These are phyloP conservation scores for Drosophila kanekoi DNA, from an alignment of 2,888 invertebrate species.

Conservation along the genomic window DNA sequence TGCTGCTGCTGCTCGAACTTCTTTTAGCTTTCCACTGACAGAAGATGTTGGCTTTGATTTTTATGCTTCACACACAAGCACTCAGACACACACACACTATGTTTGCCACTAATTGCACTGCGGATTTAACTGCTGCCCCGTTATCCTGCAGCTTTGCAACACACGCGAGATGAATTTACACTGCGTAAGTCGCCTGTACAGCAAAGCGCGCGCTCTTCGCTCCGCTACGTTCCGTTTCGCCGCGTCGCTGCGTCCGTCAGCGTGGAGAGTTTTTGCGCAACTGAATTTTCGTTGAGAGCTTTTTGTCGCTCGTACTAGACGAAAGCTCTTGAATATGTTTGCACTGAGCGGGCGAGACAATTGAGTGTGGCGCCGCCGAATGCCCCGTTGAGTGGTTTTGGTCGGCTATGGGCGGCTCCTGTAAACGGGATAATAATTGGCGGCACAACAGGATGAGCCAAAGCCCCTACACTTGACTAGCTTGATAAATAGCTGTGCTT, in stretches of 20 bases:
- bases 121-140: slow-evolving; percentile 13
- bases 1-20: slow-evolving; percentile 9
- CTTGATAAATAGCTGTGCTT: slow-evolving; percentile 12
- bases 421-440: slow-evolving; percentile 38
- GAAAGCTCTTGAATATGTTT: slow-evolving; percentile 49
- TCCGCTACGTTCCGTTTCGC: slow-evolving; percentile 26
- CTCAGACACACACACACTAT: slow-evolving; percentile 11
- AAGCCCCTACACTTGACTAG: slow-evolving; percentile 31
- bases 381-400: slow-evolving; percentile 34
- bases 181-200: slow-evolving; percentile 36
- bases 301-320: slow-evolving; percentile 39
- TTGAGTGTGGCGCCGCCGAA: slow-evolving; percentile 37
- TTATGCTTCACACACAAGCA: slow-evolving; percentile 9
- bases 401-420: slow-evolving; percentile 15
- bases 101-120: slow-evolving; percentile 42
- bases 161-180: slow-evolving; percentile 66
- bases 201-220: slow-evolving; percentile 31
- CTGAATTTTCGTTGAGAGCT: slow-evolving; percentile 63
- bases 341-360: slow-evolving; percentile 25
- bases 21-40: slow-evolving; percentile 1
- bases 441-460: slow-evolving; percentile 29
- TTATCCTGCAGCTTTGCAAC: slow-evolving; percentile 41
- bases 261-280: slow-evolving; percentile 75
- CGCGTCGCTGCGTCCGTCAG: slow-evolving; percentile 52
- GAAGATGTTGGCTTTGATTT: slow-evolving; percentile 37